A percentile compares a stretch with the other conserved stretches of the same genome.
Conservation (phyloP, 1,140 invertebrate genomes). For the Pristionchus pacificus region DNA sequence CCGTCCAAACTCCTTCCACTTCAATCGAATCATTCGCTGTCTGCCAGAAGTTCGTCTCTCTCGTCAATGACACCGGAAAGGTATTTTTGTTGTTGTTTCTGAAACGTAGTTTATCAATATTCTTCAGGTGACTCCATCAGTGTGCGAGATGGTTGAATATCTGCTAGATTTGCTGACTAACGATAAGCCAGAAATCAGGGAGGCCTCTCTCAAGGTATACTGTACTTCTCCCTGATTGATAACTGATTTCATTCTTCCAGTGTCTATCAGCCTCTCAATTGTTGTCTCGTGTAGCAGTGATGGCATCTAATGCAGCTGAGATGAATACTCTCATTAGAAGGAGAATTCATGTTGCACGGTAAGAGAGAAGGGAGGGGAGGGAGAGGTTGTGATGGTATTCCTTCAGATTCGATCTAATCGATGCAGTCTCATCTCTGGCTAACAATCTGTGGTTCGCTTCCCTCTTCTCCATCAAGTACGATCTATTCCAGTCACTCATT, state of each 20-base stretch:
- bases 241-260: conserved; percentile 10
- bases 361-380: too few species aligned
- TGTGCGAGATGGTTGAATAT: conserved; percentile 15
- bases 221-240: background rate
- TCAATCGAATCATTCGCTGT: conserved; percentile 31
- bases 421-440: conserved; percentile 6
- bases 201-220: conserved; percentile 12
- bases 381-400: background rate
- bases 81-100: background rate
- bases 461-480: background rate
- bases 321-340: background rate
- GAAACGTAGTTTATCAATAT: background rate
- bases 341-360: background rate
- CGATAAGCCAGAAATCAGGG: conserved; percentile 19
- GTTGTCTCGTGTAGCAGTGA: conserved; percentile 20
- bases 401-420: conserved; percentile 1
- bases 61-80: background rate
- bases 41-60: conserved; percentile 2
- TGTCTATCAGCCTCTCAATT: conserved; percentile 23
- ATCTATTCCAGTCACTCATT: background rate
- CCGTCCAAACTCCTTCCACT: background rate
- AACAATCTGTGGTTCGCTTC: conserved; percentile 12
- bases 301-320: conserved; percentile 2
- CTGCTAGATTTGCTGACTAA: conserved; percentile 12
- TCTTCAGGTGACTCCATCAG: background rate